Base-by-base conservation (phyloP, 2,113 vertebrate genomes). In the Crotalus viridis region DNA sequence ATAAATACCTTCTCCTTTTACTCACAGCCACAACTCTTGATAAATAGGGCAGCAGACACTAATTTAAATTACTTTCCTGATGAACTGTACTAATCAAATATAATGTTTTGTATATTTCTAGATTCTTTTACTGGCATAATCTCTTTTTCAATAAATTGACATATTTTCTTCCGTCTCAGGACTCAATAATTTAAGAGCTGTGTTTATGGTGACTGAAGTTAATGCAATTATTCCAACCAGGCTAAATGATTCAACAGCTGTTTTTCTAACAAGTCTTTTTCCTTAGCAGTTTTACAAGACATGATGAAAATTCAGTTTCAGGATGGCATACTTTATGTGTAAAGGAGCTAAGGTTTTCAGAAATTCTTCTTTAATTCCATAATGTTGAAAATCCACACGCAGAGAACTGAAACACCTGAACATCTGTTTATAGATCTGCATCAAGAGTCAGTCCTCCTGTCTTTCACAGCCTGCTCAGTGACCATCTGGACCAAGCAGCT, bases 61-160 rank as follows among this genome's bases (percentile, higher is more conserved):
- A 93, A 94, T 90, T 88, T 54, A 96, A 95, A 96, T 48, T 90
- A 91, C 33, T 95, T 96, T 97, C 95, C 95, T 95, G 93, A 95
- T 90, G 59, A 95, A 88, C 93, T 89, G 90, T 94, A 90, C 57
- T 93, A 88, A 95, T 28, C 85, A 64, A n/a, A 90, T 93, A 88
- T 95, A 95, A 93, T 88, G 89, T 95, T 97, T 97, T 97, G 94
- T 96, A 97, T 94, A 95, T 97, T 97, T 97, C 91, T 96, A 97
- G 95, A 95, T 94, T 95, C 94, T 97, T 98, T 93, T 96, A 97
- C 96, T 92, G 90, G 93, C 91, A 97, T 96, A 92, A 92, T 96
- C 95, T 94, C 94, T 98, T 97, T 97, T 97, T 61, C 95, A 97
- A 98, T 97, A 97, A 97, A 98, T 93, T 87, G 91, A 96, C 92